Evolutionary conservation across 2,888 invertebrate genomes (phyloP).

Genomic region (Zygaena filipendulae): DNA sequence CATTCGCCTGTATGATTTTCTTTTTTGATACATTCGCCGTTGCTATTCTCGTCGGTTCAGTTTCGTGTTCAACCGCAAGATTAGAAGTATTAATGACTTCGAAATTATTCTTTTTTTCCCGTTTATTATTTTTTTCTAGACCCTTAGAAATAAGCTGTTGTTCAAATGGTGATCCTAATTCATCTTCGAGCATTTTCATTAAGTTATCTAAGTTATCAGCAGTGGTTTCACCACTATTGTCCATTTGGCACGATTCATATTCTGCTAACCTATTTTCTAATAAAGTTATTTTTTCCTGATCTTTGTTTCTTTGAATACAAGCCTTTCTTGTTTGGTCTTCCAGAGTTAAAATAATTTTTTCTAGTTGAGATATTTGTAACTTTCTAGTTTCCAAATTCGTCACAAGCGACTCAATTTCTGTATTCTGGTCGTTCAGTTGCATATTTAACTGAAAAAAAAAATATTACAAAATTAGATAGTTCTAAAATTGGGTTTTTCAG

Average conservation of each 20-base stretch:
- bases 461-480: not conserved
- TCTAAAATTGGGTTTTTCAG: no score
- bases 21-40: slow-evolving; percentile 31
- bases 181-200: slow-evolving; percentile 50
- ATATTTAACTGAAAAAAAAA: slow-evolving; percentile 30
- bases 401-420: slow-evolving; percentile 38
- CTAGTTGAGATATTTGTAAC: slow-evolving; percentile 32
- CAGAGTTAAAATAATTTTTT: slow-evolving; percentile 46
- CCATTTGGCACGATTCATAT: slow-evolving; percentile 27
- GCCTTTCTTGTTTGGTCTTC: slow-evolving; percentile 40
- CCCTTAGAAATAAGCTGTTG: slow-evolving; percentile 11
- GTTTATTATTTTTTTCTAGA: slow-evolving; percentile 4
- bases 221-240: slow-evolving; percentile 25
- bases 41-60: slow-evolving; percentile 28
- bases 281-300: slow-evolving; percentile 31
- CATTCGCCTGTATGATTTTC: slow-evolving; percentile 22
- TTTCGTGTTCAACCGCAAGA: slow-evolving; percentile 22
- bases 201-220: slow-evolving; percentile 41
- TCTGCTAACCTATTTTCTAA: slow-evolving; percentile 35
- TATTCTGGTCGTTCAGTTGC: slow-evolving; percentile 37
- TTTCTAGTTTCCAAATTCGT: slow-evolving; percentile 22
- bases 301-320: slow-evolving; percentile 29
- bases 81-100: slow-evolving; percentile 18
- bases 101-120: slow-evolving; percentile 15
- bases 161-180: slow-evolving; percentile 34